These are phyloP conservation scores for Hirtodrosophila confusa DNA, from an alignment of 2,888 invertebrate species.

Conservation along the genomic window DNA sequence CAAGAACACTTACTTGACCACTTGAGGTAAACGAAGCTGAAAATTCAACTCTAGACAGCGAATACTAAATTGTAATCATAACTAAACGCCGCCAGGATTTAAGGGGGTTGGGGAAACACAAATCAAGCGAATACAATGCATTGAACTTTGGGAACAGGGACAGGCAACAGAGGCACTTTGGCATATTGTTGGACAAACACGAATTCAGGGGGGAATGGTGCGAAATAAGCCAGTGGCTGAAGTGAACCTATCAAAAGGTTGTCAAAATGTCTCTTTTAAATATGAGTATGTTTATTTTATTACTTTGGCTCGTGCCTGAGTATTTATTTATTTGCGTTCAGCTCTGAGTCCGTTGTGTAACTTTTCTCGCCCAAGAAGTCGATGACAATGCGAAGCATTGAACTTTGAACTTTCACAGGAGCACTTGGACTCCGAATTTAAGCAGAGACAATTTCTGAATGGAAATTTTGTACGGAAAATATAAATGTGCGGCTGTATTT, in stretches of 20 bases:
- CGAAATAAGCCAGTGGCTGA: slow-evolving; percentile 47
- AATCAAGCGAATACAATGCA: slow-evolving; percentile 58
- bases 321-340: slow-evolving; percentile 71
- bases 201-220: not conserved
- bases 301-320: slow-evolving; percentile 56
- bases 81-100: slow-evolving; percentile 2
- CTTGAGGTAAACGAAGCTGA: slow-evolving; percentile 48
- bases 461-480: slow-evolving; percentile 7
- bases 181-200: not conserved
- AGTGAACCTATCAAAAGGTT: slow-evolving; percentile 79
- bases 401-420: slow-evolving; percentile 74
- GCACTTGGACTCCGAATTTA: slow-evolving; percentile 21
- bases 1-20: slow-evolving; percentile 34
- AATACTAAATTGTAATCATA: slow-evolving; percentile 39
- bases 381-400: slow-evolving; percentile 66
- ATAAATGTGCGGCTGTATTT: slow-evolving; percentile 5
- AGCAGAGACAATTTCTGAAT: slow-evolving; percentile 1
- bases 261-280: slow-evolving; percentile 81
- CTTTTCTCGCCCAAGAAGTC: slow-evolving; percentile 55
- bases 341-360: slow-evolving; percentile 70
- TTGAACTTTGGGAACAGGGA: slow-evolving; percentile 54
- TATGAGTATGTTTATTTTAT: slow-evolving; percentile 77
- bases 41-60: slow-evolving; percentile 24
- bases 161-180: slow-evolving; percentile 1
- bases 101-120: slow-evolving; percentile 18